Base-by-base conservation (phyloP, 2,888 invertebrate species). In the Eilema caniola region DNA sequence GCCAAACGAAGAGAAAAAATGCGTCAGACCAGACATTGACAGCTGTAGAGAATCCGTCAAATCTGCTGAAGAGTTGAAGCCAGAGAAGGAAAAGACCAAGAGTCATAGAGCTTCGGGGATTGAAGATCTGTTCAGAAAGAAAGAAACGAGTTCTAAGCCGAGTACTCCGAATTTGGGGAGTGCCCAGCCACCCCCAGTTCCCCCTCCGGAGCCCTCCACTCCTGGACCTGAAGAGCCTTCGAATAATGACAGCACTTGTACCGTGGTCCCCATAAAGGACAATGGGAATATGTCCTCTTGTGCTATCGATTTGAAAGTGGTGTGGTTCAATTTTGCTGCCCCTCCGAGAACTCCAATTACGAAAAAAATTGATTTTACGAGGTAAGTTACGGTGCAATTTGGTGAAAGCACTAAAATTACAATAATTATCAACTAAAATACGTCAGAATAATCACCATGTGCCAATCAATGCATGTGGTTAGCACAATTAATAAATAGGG, bases 321-420 rank as follows among this genome's bases (percentile, higher is more conserved):
- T 99, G 62, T 99, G 99, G 99, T 98, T 99, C 85, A 99, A 99
- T 90, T 99, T 99, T 93, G 99, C 99, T 8, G 99, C 99, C 0
- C 99, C 99, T 0, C 99, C 99, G 0, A 96, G 98, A 75, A 98
- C 98, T 2, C 98, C 99, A 0, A 99, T 99, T 64, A 99, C 99
- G 0, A 96, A 98, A 80, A 99, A 99, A 93, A 98, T 99, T 82
- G 99, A 99, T 90, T 98, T 98, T 85, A 99, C 99, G 0, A 97
- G 98, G 97, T 97, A 89, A 82, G 20, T 1, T 24, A 62, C 11
- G 0, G 62, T n/a, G 62, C 1, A 11, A 37, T 33, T n/a, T 33
- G 31, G 20, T 60, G 8, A 14, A 31, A 20, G 16, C 3, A 16
- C 10, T 47, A 47, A 47, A 20, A 14, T 20, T 16, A 16, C 14